Percentiles rank a stretch among this genome's conserved stretches.
Conservation (phyloP, 2,113 vertebrate species). For the Cyanoliseus patagonus region DNA sequence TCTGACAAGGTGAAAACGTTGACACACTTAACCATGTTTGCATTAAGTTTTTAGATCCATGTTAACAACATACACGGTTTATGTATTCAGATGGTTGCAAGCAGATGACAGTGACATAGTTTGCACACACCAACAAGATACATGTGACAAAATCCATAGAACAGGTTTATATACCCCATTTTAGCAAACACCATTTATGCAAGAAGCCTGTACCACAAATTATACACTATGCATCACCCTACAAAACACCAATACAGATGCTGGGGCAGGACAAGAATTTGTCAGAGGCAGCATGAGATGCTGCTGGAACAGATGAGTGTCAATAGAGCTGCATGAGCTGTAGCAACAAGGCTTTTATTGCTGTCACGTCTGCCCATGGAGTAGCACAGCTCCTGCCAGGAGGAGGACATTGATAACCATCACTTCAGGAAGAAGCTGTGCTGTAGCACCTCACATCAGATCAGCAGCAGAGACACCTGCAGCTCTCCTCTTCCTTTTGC, state of each 20-base stretch:
- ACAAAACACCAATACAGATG: not conserved
- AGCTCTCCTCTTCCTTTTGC: not conserved
- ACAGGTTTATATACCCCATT: not conserved
- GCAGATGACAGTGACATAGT: not conserved
- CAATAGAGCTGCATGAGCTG: not conserved
- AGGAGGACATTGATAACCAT: not conserved
- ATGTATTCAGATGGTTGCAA: not conserved
- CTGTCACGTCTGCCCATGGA: not conserved
- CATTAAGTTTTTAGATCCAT: not conserved
- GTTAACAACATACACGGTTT: not conserved
- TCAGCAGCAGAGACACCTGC: not conserved
- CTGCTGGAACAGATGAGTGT: not conserved
- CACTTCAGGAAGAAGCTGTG: not conserved
- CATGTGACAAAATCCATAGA: not conserved
- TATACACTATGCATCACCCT: not conserved
- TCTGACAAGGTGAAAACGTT: not conserved
- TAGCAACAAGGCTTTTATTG: not conserved
- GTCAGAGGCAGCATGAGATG: not conserved
- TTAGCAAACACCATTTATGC: not conserved
- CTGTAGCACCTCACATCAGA: not conserved
- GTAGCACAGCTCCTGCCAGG: not conserved
- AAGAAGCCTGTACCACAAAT: not conserved
- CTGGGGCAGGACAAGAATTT: not conserved
- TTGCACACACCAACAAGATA: not conserved
- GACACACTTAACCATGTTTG: not conserved